A percentile compares a stretch with the other conserved stretches of the same genome.
phyloP scores from a whole-genome alignment of 2,113 vertebrate species.

The Narcine bancroftii region DNA sequence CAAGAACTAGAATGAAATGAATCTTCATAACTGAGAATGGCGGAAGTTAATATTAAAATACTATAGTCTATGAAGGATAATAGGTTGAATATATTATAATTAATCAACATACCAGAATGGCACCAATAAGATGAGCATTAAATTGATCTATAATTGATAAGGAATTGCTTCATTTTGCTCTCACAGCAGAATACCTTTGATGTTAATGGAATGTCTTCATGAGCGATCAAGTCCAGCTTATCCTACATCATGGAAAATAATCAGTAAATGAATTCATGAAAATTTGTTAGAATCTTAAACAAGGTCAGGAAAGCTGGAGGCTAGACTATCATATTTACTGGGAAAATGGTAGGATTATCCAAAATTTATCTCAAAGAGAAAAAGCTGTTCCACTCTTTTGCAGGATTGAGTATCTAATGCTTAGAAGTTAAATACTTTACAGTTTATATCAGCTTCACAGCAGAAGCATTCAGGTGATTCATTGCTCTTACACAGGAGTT shows the following conservation, averaged over 20 bases:
- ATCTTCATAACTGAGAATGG: neutral
- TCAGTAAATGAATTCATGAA: neutral
- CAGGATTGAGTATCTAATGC: neutral
- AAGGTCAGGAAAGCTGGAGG: neutral
- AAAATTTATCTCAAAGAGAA: neutral
- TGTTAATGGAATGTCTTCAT: neutral
- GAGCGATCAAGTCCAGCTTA: neutral
- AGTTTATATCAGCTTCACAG: neutral
- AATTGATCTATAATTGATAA: conserved; percentile 24
- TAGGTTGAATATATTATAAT: neutral
- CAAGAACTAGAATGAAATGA: conserved; percentile 1
- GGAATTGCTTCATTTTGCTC: neutral
- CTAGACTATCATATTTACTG: neutral
- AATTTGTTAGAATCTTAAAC: neutral
- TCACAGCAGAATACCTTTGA: neutral
- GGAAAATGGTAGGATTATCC: neutral
- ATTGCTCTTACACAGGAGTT: neutral
- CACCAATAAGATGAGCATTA: neutral
- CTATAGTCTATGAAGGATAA: neutral
- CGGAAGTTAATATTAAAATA: conserved; percentile 6
- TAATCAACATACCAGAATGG: neutral
- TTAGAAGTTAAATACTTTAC: neutral
- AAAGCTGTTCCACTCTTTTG: neutral
- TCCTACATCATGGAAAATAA: neutral
- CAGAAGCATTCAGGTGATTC: neutral